Base-by-base conservation (phyloP, 2,113 vertebrate genomes). In the Ptyas mucosa region DNA sequence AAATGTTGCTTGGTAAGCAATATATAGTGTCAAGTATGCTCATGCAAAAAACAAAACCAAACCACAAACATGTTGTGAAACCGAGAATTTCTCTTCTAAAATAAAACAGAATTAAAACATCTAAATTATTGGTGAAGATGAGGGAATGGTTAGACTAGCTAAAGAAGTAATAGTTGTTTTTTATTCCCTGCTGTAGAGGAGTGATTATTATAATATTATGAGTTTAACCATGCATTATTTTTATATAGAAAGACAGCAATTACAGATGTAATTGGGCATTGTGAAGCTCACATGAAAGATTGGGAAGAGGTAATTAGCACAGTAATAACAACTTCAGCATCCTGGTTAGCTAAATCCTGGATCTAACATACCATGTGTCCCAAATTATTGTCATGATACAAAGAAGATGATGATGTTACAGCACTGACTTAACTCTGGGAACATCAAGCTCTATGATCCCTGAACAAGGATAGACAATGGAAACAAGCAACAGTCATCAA, bases 381-480 rank as follows among this genome's bases (percentile, higher is more conserved):
- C 23, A 26, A 89, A 18, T 88, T n/a, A 23, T 15, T 90, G 43
- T 90, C 52, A 43, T 21, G 85, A 14, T 43, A 69, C 52, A 94
- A 34, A 89, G 69, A 18, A 93, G 34, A 88, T 86, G 91, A 85
- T 85, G 53, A 51, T 93, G 34, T 3, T 52, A 49, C 0, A 1
- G 39, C 0, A 1, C 15, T 51, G 61, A 21, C 52, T 8, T 21
- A 0, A 0, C 5, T 90, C 49, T 5, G 58, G 21, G 7, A 94
- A 58, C 0, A 0, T 49, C 55, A 93, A 46, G 0, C 1, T 3
- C 52, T 87, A 20, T 15, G 57, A 55, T 7, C 81, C 86, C 75
- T 89, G 43, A 85, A 92, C 49, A 0, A 1, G 15, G 55, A 58
- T 10, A 2, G 8, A 46, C 7, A 29, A 4, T 54, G 26, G 39